Conservation (phyloP, 2,113 vertebrate genomes). For the Hemiprocne comata region DNA sequence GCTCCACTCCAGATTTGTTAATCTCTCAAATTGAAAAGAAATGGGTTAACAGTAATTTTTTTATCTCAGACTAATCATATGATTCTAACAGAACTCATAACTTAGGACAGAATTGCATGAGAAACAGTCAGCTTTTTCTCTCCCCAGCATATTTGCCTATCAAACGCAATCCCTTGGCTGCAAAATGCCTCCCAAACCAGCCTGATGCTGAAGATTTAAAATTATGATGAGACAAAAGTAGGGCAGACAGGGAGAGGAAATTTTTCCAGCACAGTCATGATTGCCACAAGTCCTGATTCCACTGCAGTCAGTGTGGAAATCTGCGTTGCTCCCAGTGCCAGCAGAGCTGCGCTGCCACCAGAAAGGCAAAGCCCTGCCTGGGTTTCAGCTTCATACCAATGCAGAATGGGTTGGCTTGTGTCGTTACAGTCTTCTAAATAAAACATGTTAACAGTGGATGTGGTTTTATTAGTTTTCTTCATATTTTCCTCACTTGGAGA, state of each 20-base stretch:
- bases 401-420: not conserved
- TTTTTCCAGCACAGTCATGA: not conserved
- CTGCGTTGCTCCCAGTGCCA: fast-evolving
- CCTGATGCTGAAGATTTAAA: not conserved
- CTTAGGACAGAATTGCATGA: not conserved
- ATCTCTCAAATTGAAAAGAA: no score
- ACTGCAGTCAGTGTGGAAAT: not conserved
- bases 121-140: not conserved
- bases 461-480: not conserved
- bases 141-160: not conserved
- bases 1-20: not conserved
- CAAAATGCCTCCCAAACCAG: not conserved
- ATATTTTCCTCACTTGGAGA: not conserved
- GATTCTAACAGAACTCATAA: not conserved
- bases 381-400: not conserved
- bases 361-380: not conserved
- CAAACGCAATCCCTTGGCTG: not conserved
- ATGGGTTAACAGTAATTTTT: no score
- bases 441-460: not conserved
- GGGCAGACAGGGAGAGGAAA: not conserved
- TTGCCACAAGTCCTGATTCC: not conserved
- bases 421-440: not conserved
- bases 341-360: not conserved
- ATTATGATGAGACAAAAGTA: conserved; percentile 2
- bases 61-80: not conserved